Percentiles rank a stretch among this genome's conserved stretches.
phyloP scores from a whole-genome alignment of 30 jellyfish, hydroid and myxozoan genomes.

The Hydractinia echinata region DNA sequence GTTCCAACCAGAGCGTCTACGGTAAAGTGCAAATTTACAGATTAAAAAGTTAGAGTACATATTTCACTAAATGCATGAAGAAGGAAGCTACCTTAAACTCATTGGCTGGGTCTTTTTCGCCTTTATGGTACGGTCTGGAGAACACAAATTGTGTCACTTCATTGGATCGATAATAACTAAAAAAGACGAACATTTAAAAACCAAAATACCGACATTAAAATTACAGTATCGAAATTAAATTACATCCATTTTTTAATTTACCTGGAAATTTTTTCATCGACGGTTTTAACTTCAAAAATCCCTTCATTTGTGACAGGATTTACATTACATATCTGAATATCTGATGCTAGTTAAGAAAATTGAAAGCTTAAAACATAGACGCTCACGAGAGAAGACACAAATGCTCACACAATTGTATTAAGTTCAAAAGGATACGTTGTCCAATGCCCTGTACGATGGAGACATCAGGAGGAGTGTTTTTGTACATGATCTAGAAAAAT shows the following conservation, averaged over 20 bases:
- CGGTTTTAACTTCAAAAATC: conserved; percentile 37
- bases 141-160: conserved; percentile 61
- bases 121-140: conserved; percentile 90
- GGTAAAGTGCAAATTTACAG: neutral
- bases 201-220: neutral
- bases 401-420: neutral
- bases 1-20: conserved; percentile 92
- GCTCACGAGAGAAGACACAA: neutral
- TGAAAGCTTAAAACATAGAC: conserved; percentile 11
- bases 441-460: conserved; percentile 59
- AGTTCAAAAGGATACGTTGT: conserved; percentile 79
- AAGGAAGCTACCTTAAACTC: conserved; percentile 63
- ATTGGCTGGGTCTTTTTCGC: conserved; percentile 58
- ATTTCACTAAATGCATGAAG: neutral
- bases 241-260: conserved; percentile 10
- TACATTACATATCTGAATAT: conserved; percentile 88
- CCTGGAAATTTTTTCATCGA: conserved; percentile 83
- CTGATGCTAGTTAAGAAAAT: conserved; percentile 28
- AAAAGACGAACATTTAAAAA: neutral
- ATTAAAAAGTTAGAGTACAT: neutral
- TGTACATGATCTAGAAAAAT: conserved; percentile 60
- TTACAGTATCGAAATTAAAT: neutral
- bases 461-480: conserved; percentile 91
- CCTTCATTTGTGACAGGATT: conserved; percentile 71
- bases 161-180: conserved; percentile 71